Evolutionary conservation across 2,888 invertebrate species (phyloP), one percentile per base, ranked within the genome.

Genomic region (Calameuta pallipes): DNA sequence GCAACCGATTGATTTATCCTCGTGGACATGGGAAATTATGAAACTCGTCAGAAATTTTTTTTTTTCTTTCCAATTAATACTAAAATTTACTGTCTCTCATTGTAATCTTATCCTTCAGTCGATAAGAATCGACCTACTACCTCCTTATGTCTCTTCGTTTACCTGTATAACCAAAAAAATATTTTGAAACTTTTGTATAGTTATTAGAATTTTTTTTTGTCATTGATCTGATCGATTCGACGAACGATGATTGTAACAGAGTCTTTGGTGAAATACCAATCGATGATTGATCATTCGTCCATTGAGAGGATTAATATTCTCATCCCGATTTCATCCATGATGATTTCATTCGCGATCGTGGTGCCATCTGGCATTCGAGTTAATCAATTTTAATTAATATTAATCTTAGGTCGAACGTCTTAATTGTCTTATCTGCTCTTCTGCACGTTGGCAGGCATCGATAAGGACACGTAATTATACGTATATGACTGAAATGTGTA

Each of bases 331-430:
- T 56, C 56, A 56, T 56, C 56, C 23, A 23, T 9, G 56, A 56
- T 56, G 56, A 56, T 56, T 56, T 23, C 56, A 23, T 56, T 23
- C 56, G 56, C 9, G 56, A 56, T 56, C 23, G 56, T 23, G 9
- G 6, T 23, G 56, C 56, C 56, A 56, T 23, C 56, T 56, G 36
- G n/a, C 36, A 23, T 35, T n/a, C 74, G 36, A 13, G 34, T 74
- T 69, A 36, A 82, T 84, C 80, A 81, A 79, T 85, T 84, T 85
- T 83, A 81, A 83, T 85, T 84, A 83, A 82, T 80, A 82, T 80
- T 81, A 83, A 86, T 86, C 85, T 85, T 71, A 74, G 74, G 76
- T 81, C 76, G 75, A 74, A 69, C 78, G 80, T 80, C 41, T 82
- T 77, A 74, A 13, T n/a, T n/a, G 78, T 11, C 36, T 80, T 79